Conservation (phyloP, 2,113 vertebrate species). For the Myiopsitta monachus region DNA sequence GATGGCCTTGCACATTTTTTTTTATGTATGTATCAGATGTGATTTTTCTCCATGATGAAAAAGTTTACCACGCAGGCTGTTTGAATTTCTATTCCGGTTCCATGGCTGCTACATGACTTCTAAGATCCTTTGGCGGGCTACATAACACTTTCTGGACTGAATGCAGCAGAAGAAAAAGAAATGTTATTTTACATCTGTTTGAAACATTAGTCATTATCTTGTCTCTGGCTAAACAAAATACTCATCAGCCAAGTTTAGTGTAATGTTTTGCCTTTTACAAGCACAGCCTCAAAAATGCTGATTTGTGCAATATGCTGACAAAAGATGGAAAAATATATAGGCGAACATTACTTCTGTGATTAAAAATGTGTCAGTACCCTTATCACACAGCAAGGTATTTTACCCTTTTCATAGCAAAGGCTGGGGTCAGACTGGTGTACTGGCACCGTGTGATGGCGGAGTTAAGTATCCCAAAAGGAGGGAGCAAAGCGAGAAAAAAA, state of each 20-base stretch:
- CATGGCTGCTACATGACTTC: not conserved
- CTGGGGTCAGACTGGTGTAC: not conserved
- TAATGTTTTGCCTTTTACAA: not conserved
- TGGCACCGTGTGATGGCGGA: fast-evolving
- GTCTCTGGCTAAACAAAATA: not conserved
- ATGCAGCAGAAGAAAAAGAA: not conserved
- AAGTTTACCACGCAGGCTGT: not conserved
- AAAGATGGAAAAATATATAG: not conserved
- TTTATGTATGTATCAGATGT: not conserved
- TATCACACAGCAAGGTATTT: not conserved
- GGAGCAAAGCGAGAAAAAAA: not conserved
- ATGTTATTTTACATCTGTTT: not conserved
- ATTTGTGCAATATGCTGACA: not conserved
- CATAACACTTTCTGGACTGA: not conserved
- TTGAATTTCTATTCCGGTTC: not conserved
- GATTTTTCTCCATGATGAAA: not conserved
- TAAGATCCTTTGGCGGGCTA: not conserved
- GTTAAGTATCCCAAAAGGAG: not conserved
- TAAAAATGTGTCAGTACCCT: not conserved
- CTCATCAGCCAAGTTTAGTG: not conserved
- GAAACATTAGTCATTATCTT: not conserved
- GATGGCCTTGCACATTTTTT: not conserved
- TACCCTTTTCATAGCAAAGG: not conserved
- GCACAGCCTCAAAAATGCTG: not conserved
- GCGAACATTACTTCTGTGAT: not conserved